Conservation (phyloP, 2,113 vertebrate genomes). For the Candoia aspera region DNA sequence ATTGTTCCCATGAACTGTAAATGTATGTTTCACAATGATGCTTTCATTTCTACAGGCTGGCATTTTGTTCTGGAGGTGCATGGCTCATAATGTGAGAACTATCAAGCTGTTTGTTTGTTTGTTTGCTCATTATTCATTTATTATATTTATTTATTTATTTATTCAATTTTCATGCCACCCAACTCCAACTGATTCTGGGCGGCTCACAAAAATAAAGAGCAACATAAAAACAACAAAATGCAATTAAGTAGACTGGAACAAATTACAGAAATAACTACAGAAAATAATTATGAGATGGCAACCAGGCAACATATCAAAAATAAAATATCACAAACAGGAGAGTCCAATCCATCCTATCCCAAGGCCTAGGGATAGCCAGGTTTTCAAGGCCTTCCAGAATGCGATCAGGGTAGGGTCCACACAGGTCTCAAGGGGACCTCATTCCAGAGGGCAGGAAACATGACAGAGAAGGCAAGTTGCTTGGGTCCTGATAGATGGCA, state of each 20-base stretch:
- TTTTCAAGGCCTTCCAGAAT: background rate
- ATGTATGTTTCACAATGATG: background rate
- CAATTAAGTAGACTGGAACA: background rate
- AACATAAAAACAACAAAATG: background rate
- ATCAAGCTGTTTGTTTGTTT: background rate
- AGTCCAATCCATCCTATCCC: background rate
- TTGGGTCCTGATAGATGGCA: background rate
- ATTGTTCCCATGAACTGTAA: background rate
- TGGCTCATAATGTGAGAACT: background rate
- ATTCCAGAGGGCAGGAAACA: background rate
- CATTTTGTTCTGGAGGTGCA: background rate
- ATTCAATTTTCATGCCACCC: background rate
- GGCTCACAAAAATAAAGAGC: background rate
- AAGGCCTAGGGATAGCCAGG: background rate
- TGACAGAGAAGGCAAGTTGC: background rate
- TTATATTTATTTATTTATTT: background rate
- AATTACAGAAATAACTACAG: background rate
- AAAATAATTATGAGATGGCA: background rate
- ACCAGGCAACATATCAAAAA: background rate
- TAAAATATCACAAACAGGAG: background rate
- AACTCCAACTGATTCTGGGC: background rate
- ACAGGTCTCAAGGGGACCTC: background rate
- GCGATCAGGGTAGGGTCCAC: background rate
- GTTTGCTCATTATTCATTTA: background rate
- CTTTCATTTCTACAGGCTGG: background rate